These are phyloP conservation scores for Pharmacophagus antenor DNA, from an alignment of 2,888 invertebrate genomes.

Conservation along the genomic window DNA sequence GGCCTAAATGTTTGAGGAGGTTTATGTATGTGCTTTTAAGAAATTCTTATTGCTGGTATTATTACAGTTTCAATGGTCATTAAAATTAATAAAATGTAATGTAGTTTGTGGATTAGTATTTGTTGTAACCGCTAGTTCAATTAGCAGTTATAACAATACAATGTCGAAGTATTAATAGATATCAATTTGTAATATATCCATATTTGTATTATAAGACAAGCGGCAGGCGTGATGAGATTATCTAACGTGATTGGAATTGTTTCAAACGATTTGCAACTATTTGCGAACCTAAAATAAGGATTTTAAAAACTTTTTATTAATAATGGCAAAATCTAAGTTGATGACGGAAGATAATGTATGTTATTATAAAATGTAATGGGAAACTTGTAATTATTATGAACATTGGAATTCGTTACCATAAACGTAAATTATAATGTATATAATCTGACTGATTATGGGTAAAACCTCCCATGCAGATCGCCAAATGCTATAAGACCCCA, in stretches of 20 bases:
- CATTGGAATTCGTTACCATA: constrained; percentile 29
- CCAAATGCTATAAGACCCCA: no score
- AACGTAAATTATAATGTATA: constrained; percentile 14
- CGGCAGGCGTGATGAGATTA: neutral
- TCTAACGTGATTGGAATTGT: neutral
- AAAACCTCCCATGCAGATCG: no score
- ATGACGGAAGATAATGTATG: no score
- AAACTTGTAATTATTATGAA: constrained; percentile 15
- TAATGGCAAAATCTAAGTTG: no score
- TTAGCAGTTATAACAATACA: constrained; percentile 3
- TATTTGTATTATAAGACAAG: constrained; percentile 8
- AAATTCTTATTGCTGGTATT: neutral
- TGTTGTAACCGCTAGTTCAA: neutral
- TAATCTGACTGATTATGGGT: no score
- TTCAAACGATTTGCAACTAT: neutral
- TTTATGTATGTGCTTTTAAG: neutral
- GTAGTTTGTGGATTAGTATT: neutral
- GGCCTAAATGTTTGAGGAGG: neutral
- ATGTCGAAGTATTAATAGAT: constrained; percentile 15
- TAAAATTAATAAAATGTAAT: neutral
- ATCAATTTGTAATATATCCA: constrained; percentile 7
- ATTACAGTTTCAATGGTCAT: neutral
- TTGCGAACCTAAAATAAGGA: neutral
- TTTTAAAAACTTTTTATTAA: neutral
- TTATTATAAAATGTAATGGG: neutral